A percentile compares a stretch with the other conserved stretches of the same genome.
phyloP scores from a whole-genome alignment of 2,888 invertebrate species.

The Stictocephala bisonia region DNA sequence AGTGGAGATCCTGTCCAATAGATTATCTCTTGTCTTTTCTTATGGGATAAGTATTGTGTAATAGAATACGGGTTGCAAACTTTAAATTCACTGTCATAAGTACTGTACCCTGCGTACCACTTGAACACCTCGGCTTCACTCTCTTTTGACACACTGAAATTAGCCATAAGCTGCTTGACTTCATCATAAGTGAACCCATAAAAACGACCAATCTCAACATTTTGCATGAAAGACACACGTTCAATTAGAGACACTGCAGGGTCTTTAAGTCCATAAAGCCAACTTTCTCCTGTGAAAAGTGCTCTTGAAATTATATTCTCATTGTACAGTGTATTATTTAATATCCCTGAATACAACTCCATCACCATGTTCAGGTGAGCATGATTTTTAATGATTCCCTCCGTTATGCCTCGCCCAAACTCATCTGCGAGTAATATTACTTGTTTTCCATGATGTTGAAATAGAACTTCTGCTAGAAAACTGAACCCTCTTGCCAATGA shows the following conservation, averaged over 20 bases:
- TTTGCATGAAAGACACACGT: slow-evolving; percentile 19
- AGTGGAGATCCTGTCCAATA: slow-evolving; percentile 11
- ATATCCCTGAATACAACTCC: slow-evolving; percentile 4
- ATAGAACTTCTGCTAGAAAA: slow-evolving; percentile 3
- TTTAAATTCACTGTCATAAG: slow-evolving; percentile 6
- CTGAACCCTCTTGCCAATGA: background rate
- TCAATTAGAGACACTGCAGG: background rate
- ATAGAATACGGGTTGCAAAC: slow-evolving; percentile 11
- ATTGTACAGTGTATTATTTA: slow-evolving; percentile 3
- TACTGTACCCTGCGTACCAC: slow-evolving; percentile 16
- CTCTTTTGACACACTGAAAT: background rate
- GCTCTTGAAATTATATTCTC: background rate
- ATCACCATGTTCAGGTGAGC: background rate
- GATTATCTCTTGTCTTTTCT: background rate
- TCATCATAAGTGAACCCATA: slow-evolving; percentile 22
- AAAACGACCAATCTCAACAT: background rate
- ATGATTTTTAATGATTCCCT: slow-evolving; percentile 1
- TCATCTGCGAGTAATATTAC: slow-evolving; percentile 21
- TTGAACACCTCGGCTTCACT: slow-evolving; percentile 14
- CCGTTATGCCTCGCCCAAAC: slow-evolving; percentile 16
- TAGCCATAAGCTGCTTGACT: background rate
- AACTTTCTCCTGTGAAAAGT: background rate
- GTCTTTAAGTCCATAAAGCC: slow-evolving; percentile 5
- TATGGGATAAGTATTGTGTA: slow-evolving; percentile 6
- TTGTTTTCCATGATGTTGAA: slow-evolving; percentile 12